Percentiles rank a stretch among this genome's conserved stretches.
phyloP scores from a whole-genome alignment of 2,797 vertebrate species.

The Falco cherrug region DNA sequence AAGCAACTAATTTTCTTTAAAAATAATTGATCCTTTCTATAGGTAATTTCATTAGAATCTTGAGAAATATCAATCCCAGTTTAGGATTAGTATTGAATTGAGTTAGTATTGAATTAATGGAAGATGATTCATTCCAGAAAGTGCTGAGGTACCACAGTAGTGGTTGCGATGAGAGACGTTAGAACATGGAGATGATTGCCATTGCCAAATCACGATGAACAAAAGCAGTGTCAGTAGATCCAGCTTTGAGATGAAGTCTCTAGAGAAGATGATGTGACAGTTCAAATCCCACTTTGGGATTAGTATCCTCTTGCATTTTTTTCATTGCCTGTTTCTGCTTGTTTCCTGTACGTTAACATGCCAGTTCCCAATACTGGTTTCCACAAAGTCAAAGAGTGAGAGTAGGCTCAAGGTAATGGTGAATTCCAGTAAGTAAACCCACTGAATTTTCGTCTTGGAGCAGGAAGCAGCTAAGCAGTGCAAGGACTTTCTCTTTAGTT shows the following conservation, averaged over 20 bases:
- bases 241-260: neutral
- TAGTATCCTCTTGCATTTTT: neutral
- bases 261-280: neutral
- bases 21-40: neutral
- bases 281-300: neutral
- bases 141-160: neutral
- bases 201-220: neutral
- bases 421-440: neutral
- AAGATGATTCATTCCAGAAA: neutral
- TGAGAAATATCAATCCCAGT: neutral
- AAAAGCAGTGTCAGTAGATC: neutral
- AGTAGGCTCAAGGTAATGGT: neutral
- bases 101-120: neutral
- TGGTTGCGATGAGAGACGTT: neutral
- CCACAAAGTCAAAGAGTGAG: neutral
- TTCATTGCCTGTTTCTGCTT: neutral
- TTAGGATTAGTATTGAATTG: neutral
- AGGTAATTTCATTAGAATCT: constrained; percentile 3
- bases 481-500: neutral
- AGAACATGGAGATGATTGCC: neutral
- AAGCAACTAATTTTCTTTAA: neutral
- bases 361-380: neutral
- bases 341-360: neutral
- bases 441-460: neutral
- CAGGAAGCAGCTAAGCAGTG: neutral